Percentiles rank a stretch among this genome's conserved stretches.
Evolutionary conservation across 2,888 invertebrate genomes (phyloP).

Genomic region (Meliscaeva auricollis): DNA sequence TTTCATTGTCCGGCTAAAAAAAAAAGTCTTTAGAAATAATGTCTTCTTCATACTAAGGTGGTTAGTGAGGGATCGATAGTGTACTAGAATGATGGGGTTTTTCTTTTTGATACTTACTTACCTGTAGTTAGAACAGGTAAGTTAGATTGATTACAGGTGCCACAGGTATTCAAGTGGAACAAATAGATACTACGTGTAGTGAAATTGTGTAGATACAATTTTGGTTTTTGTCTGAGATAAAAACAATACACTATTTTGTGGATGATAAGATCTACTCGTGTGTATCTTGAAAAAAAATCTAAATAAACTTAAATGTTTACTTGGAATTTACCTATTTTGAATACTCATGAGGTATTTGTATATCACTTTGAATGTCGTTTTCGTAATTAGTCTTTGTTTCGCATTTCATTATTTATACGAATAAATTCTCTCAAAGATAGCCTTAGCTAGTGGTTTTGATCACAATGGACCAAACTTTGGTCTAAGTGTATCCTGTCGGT

Average conservation of each 20-base stretch:
- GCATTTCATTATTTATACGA: too few relatives aligned
- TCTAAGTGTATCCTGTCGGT: too few relatives aligned
- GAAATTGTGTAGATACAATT: background rate
- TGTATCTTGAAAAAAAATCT: too few relatives aligned
- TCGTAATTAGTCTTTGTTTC: too few relatives aligned
- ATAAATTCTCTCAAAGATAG: too few relatives aligned
- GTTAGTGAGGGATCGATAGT: constrained; percentile 71
- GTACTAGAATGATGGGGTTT: constrained; percentile 18
- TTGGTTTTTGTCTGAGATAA: constrained; percentile 49
- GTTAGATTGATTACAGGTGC: constrained; percentile 67
- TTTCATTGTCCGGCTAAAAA: constrained; percentile 49
- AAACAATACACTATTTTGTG: background rate
- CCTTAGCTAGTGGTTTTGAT: too few relatives aligned
- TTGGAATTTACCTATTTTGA: too few relatives aligned
- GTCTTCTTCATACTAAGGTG: constrained; percentile 57
- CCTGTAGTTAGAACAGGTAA: constrained; percentile 60
- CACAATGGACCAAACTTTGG: too few relatives aligned
- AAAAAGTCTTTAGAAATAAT: constrained; percentile 29
- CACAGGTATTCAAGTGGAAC: constrained; percentile 43
- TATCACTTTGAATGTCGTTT: too few relatives aligned
- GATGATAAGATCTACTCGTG: background rate
- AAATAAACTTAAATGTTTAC: too few relatives aligned
- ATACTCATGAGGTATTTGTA: too few relatives aligned
- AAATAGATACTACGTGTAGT: background rate
- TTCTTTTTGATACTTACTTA: constrained; percentile 9